Evolutionary conservation across 1,140 invertebrate genomes (phyloP), one percentile per base, ranked within the genome.

Genomic region (Contarinia nasturtii): DNA sequence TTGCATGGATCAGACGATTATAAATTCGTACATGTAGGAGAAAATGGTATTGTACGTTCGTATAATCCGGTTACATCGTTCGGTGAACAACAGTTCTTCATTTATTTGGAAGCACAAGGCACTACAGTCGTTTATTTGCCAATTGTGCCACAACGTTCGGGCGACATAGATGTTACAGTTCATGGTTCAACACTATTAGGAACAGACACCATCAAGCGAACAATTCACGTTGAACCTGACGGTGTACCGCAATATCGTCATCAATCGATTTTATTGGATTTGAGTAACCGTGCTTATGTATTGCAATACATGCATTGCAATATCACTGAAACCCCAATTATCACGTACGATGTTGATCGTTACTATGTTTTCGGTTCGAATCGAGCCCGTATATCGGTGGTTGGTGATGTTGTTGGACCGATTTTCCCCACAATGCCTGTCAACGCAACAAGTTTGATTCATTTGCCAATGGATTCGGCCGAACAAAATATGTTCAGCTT

Each of bases 401-500:
- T 94, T 11, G 92, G 93, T 12, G 92, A 96, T 65, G 88, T 96
- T 0, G 88, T 96, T 0, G 91, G 90, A 1, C 87, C 91, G 1
- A 83, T 90, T 17, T 95, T 96, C 57, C 86, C 87, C 0, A 86
- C 82, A 0, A 88, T 92, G 82, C 87, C 88, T 0, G 78, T 91
- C 0, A 91, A 90, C 57, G 78, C 88, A 1, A 81, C 80, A 4
- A 84, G 81, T 19, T 59, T 92, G 12, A 64, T 93, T 1, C 65
- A 80, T 56, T 59, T 90, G 44, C 87, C 86, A 1, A 86, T 87
- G 84, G 89, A 91, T 57, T 85, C 82, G 7, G 89, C 78, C 0
- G 91, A 96, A 63, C 88, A 93, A 63, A 92, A 87, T 55, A 86
- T 94, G 72, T 96, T 92, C 66, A 92, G 89, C 52, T 95, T 95